phyloP scores from a whole-genome alignment of 2,113 vertebrate genomes.

The Pandion haliaetus region DNA sequence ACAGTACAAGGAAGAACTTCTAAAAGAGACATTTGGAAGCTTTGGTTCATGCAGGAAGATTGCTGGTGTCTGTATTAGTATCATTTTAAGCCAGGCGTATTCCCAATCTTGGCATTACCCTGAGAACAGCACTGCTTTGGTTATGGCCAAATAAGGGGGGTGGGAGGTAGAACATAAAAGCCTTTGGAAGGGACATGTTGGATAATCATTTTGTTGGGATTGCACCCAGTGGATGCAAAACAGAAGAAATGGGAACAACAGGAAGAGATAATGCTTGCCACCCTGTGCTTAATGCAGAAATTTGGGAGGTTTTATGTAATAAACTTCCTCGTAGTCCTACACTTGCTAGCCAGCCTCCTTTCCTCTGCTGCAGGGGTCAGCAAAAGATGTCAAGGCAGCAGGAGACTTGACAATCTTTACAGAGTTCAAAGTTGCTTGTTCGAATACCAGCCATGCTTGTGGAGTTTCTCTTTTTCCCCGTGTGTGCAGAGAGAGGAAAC shows the following conservation, averaged over 20 bases:
- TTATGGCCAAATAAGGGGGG: not conserved
- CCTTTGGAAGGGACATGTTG: not conserved
- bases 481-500: not conserved
- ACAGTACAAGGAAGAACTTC: not conserved
- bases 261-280: not conserved
- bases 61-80: not conserved
- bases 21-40: not conserved
- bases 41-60: not conserved
- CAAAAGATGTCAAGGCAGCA: not conserved
- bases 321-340: not conserved
- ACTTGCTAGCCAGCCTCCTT: accelerated
- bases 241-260: not conserved
- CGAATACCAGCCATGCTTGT: not conserved
- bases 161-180: not conserved
- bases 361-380: not conserved
- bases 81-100: not conserved
- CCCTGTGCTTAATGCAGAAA: not conserved
- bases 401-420: not conserved
- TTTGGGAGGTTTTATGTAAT: not conserved
- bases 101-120: not conserved
- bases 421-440: not conserved
- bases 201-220: not conserved
- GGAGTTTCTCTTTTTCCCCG: not conserved
- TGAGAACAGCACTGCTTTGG: not conserved
- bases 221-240: not conserved